phyloP scores from a whole-genome alignment of 2,888 invertebrate genomes.

The Mycalesis mineus region DNA sequence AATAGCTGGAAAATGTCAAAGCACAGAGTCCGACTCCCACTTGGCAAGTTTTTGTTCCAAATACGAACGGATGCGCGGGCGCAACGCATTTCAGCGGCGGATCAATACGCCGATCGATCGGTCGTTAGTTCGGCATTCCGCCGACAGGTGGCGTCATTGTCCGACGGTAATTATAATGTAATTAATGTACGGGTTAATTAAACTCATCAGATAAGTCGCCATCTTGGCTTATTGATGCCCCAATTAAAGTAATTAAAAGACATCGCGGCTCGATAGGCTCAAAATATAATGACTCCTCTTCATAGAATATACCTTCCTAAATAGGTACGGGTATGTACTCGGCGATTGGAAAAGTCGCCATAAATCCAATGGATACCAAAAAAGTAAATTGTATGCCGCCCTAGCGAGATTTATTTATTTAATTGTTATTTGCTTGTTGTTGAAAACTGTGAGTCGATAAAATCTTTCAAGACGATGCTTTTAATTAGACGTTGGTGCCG shows the following conservation, averaged over 20 bases:
- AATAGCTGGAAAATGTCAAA: neutral
- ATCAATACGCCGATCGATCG: constrained; percentile 40
- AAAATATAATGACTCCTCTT: constrained; percentile 32
- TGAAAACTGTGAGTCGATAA: too few relatives aligned
- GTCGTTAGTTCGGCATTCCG: constrained; percentile 60
- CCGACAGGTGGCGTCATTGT: constrained; percentile 68
- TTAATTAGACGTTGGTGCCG: too few relatives aligned
- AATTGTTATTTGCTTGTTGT: too few relatives aligned
- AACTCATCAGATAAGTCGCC: constrained; percentile 61
- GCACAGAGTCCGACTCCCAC: constrained; percentile 4
- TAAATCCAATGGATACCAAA: neutral
- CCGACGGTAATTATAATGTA: constrained; percentile 67
- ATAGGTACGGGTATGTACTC: neutral
- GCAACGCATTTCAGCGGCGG: constrained; percentile 24
- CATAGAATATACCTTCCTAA: neutral
- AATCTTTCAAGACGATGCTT: too few relatives aligned
- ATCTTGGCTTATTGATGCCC: constrained; percentile 57
- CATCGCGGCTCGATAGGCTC: constrained; percentile 31
- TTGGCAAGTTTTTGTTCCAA: constrained; percentile 24
- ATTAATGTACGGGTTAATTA: constrained; percentile 70
- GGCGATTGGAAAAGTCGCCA: neutral
- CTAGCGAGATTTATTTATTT: too few relatives aligned
- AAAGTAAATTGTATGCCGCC: neutral
- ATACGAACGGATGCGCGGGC: constrained; percentile 25
- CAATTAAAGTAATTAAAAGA: constrained; percentile 63